Evolutionary conservation across 1,140 invertebrate species (phyloP).

Genomic region (Eciton burchellii): DNA sequence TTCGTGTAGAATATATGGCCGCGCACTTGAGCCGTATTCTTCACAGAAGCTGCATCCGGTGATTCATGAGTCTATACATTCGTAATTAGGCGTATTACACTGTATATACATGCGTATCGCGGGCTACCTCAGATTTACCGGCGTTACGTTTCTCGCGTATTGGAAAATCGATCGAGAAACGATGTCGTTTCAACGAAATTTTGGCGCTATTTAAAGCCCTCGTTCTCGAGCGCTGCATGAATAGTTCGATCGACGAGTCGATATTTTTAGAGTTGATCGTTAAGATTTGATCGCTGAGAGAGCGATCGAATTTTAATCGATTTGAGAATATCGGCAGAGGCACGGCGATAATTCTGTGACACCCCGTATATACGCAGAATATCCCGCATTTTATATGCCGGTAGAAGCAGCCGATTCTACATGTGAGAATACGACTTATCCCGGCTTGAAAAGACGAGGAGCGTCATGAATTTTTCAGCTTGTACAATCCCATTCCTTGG

Average conservation of each 20-base stretch:
- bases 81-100: constrained; percentile 7
- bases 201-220: not conserved
- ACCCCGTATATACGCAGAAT: constrained; percentile 16
- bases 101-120: constrained; percentile 15
- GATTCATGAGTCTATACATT: constrained; percentile 44
- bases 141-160: constrained; percentile 15
- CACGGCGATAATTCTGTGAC: constrained; percentile 40
- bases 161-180: not conserved
- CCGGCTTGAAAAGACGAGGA: not conserved
- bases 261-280: not conserved
- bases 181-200: not conserved
- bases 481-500: not conserved
- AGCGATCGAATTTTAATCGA: constrained; percentile 5
- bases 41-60: constrained; percentile 13
- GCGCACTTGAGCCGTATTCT: constrained; percentile 41
- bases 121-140: constrained; percentile 40
- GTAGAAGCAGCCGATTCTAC: not conserved
- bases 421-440: constrained; percentile 6
- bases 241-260: not conserved
- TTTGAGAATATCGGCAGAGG: constrained; percentile 6
- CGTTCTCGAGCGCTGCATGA: not conserved
- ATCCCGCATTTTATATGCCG: not conserved
- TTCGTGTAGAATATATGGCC: constrained; percentile 32
- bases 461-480: not conserved
- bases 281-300: not conserved